Evolutionary conservation across 2,113 vertebrate genomes (phyloP), one percentile per base, ranked within the genome.

Genomic region (pig (Sus scrofa)): DNA sequence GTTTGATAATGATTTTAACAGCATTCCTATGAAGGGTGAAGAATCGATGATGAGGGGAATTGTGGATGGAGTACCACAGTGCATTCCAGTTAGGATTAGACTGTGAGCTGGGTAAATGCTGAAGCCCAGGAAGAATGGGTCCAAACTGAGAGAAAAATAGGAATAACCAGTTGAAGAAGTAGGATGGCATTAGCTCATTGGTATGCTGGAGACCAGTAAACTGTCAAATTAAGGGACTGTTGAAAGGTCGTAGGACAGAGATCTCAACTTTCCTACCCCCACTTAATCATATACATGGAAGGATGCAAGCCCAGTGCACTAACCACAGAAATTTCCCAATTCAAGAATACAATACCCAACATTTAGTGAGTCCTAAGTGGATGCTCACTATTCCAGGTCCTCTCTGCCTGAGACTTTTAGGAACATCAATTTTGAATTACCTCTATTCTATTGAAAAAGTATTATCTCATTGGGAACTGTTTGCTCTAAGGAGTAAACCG

Each of bases 131-230:
- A 54, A 26, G 11, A 77, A n/a, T n/a, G 26, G 22, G 27, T 70
- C 2, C 3, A 39, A 89, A 74, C 0, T 68, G 32, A 87, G 52
- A 68, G 56, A n/a, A 20, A 78, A 86, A 18, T 73, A 44, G n/a
- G 86, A 58, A 77, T n/a, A 92, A 77, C 7, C 15, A n/a, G 19
- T 50, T 75, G 44, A 58, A 89, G 88, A 79, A 22, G 11, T 78
- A 32, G 32, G 34, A 39, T 60, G 30, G 19, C 5, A 26, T 92
- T 71, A 50, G 68, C 26, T 71, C 7, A 50, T 1, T 62, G 20
- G 3, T 6, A 34, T 85, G 14, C 26, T 79, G n/a, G 26, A 86
- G 1, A 30, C 2, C 73, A 79, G 20, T 63, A 70, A 75, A 19
- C 14, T 70, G 2, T 26, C 26, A 84, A 71, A 78, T 60, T 86